Conservation (phyloP, 2,797 vertebrate species). For the Fratercula arctica region DNA sequence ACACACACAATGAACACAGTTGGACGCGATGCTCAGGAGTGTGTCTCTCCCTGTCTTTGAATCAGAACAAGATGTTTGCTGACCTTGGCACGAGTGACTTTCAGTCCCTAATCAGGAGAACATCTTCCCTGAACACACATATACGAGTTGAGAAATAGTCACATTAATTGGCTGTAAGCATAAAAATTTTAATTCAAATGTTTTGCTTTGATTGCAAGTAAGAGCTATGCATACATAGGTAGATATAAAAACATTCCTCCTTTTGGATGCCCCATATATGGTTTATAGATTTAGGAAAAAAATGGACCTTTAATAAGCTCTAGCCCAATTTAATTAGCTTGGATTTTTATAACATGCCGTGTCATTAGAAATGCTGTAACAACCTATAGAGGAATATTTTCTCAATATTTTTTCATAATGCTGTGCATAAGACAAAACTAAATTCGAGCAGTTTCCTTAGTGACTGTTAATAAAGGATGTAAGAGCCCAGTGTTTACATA, state of each 20-base stretch:
- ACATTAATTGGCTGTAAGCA: background rate
- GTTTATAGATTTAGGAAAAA: background rate
- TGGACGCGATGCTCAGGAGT: background rate
- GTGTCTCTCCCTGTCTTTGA: background rate
- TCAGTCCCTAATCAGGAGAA: background rate
- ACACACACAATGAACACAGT: background rate
- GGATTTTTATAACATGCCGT: background rate
- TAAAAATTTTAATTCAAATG: background rate
- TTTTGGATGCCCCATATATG: background rate
- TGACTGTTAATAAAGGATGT: constrained; percentile 35
- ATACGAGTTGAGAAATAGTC: background rate
- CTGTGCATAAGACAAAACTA: constrained; percentile 46
- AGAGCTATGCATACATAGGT: background rate
- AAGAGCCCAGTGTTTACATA: constrained; percentile 31
- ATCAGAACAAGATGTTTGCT: background rate
- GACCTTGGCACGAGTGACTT: background rate
- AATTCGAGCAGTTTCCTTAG: constrained; percentile 46
- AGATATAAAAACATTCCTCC: background rate
- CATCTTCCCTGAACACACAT: background rate
- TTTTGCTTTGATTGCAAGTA: background rate
- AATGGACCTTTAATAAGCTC: background rate
- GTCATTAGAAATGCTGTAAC: background rate
- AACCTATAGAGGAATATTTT: background rate
- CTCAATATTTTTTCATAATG: background rate
- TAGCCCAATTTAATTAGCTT: background rate